Conservation (phyloP, 35 echinoderm and acorn worm species). For the Strongylocentrotus purpuratus region DNA sequence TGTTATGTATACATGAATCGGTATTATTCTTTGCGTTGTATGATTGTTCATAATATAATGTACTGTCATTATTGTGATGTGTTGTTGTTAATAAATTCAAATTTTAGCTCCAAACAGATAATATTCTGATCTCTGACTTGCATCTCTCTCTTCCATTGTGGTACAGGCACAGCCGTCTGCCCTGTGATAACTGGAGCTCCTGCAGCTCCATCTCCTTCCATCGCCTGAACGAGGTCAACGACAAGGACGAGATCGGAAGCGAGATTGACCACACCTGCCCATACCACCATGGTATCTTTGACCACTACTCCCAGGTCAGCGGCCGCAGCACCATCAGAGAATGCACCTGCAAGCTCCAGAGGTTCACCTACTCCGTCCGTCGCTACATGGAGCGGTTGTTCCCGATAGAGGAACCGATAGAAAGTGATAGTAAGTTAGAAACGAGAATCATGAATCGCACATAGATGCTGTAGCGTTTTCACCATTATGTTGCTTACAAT, state of each 20-base stretch:
- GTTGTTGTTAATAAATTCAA: no score
- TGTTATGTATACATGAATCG: no score
- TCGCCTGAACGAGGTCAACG: conserved; percentile 30
- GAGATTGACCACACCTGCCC: conserved; percentile 77
- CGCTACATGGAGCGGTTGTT: conserved; percentile 59
- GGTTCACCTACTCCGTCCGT: conserved; percentile 77
- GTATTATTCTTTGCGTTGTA: no score
- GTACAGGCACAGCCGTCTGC: background rate
- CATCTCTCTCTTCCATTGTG: background rate
- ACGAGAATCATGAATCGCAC: background rate
- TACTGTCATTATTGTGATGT: no score
- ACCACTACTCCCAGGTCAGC: conserved; percentile 41
- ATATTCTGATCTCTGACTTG: no score
- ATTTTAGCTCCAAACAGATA: no score
- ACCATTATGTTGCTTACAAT: no score
- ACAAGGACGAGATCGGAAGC: conserved; percentile 56
- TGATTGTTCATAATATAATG: no score
- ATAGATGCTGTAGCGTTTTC: no score
- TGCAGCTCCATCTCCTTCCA: conserved; percentile 47
- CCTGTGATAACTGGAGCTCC: conserved; percentile 31
- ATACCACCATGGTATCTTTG: conserved; percentile 51
- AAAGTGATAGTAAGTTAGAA: conserved; percentile 55
- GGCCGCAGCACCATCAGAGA: conserved; percentile 59
- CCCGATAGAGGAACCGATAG: conserved; percentile 44
- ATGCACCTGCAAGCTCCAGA: conserved; percentile 74